Percentiles rank a stretch among this genome's conserved stretches.
phyloP scores from a whole-genome alignment of 92 coral and sea anemone species.

The Paramuricea clavata region DNA sequence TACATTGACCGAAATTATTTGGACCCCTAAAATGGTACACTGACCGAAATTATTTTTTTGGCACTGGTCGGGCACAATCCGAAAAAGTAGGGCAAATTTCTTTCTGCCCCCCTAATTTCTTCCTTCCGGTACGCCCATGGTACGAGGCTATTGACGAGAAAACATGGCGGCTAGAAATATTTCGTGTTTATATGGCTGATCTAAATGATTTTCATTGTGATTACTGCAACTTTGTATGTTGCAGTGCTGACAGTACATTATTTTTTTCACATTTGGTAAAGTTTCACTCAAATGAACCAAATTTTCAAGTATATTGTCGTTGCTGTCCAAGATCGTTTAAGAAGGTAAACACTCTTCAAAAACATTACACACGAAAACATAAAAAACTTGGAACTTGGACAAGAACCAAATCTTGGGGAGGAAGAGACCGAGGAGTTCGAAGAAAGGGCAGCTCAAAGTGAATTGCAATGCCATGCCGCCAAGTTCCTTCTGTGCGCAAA shows the following conservation, averaged over 20 bases:
- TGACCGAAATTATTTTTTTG: too few relatives aligned
- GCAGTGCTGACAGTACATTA: neutral
- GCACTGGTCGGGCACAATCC: too few relatives aligned
- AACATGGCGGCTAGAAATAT: too few relatives aligned
- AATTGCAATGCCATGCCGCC: neutral
- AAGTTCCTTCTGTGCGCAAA: neutral
- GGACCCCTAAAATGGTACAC: too few relatives aligned
- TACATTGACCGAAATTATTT: too few relatives aligned
- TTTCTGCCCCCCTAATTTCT: too few relatives aligned
- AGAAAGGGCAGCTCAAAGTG: neutral
- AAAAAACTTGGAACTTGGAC: neutral
- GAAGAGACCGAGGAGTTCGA: neutral
- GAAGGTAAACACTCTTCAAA: constrained; percentile 52
- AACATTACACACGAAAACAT: constrained; percentile 40
- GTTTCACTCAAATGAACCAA: constrained; percentile 54
- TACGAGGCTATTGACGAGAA: too few relatives aligned
- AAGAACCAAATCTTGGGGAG: neutral
- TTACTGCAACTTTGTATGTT: constrained; percentile 49
- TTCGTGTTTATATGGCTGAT: too few relatives aligned
- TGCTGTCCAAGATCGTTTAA: constrained; percentile 50
- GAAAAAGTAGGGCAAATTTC: too few relatives aligned
- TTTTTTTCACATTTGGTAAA: constrained; percentile 38
- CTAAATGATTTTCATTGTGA: constrained; percentile 50
- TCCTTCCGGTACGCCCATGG: too few relatives aligned
- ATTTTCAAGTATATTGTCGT: constrained; percentile 45